A percentile compares a stretch with the other conserved stretches of the same genome.
These are phyloP conservation scores for Macaria liturata DNA, from an alignment of 2,888 invertebrate genomes.

Conservation along the genomic window DNA sequence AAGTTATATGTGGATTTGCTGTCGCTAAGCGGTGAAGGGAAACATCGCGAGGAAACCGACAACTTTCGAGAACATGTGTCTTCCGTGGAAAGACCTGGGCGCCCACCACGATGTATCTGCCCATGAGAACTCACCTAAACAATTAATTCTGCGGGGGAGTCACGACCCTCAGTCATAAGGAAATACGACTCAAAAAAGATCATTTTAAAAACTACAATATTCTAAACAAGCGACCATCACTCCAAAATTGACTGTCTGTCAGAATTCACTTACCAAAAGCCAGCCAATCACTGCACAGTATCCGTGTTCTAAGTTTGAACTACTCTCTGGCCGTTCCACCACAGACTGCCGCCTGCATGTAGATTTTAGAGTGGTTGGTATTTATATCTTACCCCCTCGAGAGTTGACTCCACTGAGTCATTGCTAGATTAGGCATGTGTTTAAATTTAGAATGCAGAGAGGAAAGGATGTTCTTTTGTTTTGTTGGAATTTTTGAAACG, in stretches of 20 bases:
- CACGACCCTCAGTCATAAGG: too few species aligned
- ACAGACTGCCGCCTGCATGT: constrained; percentile 47
- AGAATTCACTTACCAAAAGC: constrained; percentile 20
- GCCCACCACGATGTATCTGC: too few species aligned
- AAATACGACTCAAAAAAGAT: too few species aligned
- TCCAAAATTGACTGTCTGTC: constrained; percentile 1
- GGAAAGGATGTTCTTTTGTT: constrained; percentile 14
- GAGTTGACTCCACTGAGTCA: constrained; percentile 47
- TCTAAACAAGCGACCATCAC: too few species aligned
- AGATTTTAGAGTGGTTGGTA: constrained; percentile 50
- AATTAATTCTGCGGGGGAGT: too few species aligned
- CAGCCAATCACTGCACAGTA: constrained; percentile 20
- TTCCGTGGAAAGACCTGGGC: too few species aligned
- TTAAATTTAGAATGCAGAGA: constrained; percentile 35
- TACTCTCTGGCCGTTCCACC: constrained; percentile 23
- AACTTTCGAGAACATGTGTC: too few species aligned
- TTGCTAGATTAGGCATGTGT: constrained; percentile 29
- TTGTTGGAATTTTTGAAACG: constrained; percentile 1
- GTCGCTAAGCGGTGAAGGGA: too few species aligned
- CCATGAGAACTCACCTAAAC: too few species aligned
- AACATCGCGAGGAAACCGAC: too few species aligned
- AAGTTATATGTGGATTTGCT: too few species aligned
- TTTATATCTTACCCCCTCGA: constrained; percentile 74
- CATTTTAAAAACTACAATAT: too few species aligned
- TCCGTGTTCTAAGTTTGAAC: constrained; percentile 20